Conservation (phyloP, 1,140 invertebrate species). For the Panagrolaimus sp. region DNA sequence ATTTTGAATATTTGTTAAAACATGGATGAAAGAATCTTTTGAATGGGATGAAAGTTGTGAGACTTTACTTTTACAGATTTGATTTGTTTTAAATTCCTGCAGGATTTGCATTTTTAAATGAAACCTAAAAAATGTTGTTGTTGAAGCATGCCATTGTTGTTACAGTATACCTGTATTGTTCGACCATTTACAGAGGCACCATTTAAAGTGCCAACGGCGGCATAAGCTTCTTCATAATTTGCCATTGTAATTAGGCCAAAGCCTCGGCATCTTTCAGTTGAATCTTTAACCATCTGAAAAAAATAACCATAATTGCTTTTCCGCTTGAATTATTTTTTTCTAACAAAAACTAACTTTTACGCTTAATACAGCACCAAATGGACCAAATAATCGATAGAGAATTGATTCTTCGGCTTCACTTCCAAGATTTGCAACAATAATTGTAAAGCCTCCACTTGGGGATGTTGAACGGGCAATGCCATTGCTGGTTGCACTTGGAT, state of each 20-base stretch:
- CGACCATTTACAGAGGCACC: slow-evolving; percentile 93
- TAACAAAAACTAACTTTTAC: slow-evolving; percentile 71
- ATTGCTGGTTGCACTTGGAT: background rate
- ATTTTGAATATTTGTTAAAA: too few relatives aligned
- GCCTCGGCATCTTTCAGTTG: slow-evolving; percentile 97
- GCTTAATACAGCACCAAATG: slow-evolving; percentile 94
- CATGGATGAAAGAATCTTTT: too few relatives aligned
- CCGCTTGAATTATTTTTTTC: background rate
- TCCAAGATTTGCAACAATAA: slow-evolving; percentile 96
- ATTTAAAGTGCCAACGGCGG: slow-evolving; percentile 93
- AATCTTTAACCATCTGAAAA: slow-evolving; percentile 76
- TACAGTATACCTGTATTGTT: slow-evolving; percentile 96
- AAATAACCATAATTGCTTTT: too few relatives aligned
- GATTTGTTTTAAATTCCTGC: background rate
- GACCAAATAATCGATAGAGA: slow-evolving; percentile 96
- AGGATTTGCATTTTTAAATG: slow-evolving; percentile 9
- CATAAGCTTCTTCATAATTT: slow-evolving; percentile 94
- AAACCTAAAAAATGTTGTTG: background rate
- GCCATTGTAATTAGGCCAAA: slow-evolving; percentile 99
- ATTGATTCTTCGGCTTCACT: slow-evolving; percentile 97
- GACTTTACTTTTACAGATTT: too few relatives aligned
- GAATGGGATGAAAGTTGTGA: too few relatives aligned
- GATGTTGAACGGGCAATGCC: slow-evolving; percentile 1
- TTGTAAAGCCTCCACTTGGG: slow-evolving; percentile 72
- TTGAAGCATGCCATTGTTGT: slow-evolving; percentile 63